Conservation (phyloP, 2,113 vertebrate genomes). For the Odontesthes bonariensis region DNA sequence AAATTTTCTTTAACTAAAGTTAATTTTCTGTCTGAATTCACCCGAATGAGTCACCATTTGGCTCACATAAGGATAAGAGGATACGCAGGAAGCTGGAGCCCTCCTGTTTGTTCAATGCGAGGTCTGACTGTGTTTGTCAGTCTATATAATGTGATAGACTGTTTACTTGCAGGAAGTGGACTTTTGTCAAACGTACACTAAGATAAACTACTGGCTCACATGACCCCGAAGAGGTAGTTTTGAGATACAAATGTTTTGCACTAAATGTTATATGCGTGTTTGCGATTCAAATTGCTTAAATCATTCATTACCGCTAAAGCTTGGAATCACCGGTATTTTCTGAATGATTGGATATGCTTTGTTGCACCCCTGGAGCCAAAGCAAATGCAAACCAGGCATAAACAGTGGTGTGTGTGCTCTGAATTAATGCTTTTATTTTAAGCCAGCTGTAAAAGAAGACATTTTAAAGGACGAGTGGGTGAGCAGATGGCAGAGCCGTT, state of each 20-base stretch:
- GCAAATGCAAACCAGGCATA: conserved; percentile 3
- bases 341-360: not conserved
- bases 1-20: too few relatives aligned
- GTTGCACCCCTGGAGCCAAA: not conserved
- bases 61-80: too few relatives aligned
- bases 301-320: too few relatives aligned
- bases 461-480: conserved; percentile 53
- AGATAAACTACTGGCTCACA: not conserved
- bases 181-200: conserved; percentile 14
- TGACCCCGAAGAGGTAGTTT: not conserved
- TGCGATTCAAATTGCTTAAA: too few relatives aligned
- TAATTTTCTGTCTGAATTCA: not conserved
- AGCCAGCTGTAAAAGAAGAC: conserved; percentile 45
- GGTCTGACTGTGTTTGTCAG: conserved; percentile 12
- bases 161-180: not conserved
- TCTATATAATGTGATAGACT: conserved; percentile 7
- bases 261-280: too few relatives aligned
- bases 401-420: conserved; percentile 9
- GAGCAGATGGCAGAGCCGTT: conserved; percentile 65
- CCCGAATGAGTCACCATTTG: too few relatives aligned
- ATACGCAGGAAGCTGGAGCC: too few relatives aligned
- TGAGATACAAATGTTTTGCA: too few relatives aligned
- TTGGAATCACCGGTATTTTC: too few relatives aligned
- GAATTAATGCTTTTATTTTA: conserved; percentile 34
- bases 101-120: not conserved